Base-by-base conservation (phyloP, 2,113 vertebrate species). In the Elephantulus edwardii region DNA sequence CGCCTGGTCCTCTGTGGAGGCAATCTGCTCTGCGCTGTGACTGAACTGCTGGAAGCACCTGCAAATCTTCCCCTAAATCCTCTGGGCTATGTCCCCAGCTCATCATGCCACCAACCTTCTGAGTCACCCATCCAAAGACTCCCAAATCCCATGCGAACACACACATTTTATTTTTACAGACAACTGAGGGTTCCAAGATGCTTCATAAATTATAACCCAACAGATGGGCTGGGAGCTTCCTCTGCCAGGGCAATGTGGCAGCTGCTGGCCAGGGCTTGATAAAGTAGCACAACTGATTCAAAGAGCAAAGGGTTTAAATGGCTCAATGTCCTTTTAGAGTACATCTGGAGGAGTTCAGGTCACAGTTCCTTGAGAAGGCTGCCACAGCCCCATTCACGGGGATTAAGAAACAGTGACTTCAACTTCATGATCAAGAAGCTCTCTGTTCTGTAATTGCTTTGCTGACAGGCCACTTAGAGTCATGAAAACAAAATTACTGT, bases 101-200 rank as follows among this genome's bases (percentile, higher is more conserved):
- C 26, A 50, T 64, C 86, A 90, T 24, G 44, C 12, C 44, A 58
- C 17, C 26, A 40, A 76, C 48, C 72, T 77, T 54, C 82, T 30
- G 48, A 90, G 68, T 83, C 54, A 85, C 86, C 75, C 19, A 50
- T 19, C 58, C 86, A 74, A 77, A 88, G 78, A 71, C 38, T 68
- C 48, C 35, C 54, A 56, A 56, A 68, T 56, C 33, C 48, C 19
- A 6, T 50, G 42, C 64, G 44, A 87, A 62, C 46, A 13, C 26
- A 86, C 20, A 68, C 20, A 68, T 40, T 87, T 89, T 79, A 48
- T 64, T 85, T 90, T 14, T 85, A 40, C 24, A 94, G 72, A 85
- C 35, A 74, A 86, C 42, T 40, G 26, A 74, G n/a, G n/a, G 58
- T 72, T 89, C 86, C 46, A 90, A 78, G 77, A 93, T 22, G 40